phyloP scores from a whole-genome alignment of 2,797 vertebrate species.

The Tragopan temminckii region DNA sequence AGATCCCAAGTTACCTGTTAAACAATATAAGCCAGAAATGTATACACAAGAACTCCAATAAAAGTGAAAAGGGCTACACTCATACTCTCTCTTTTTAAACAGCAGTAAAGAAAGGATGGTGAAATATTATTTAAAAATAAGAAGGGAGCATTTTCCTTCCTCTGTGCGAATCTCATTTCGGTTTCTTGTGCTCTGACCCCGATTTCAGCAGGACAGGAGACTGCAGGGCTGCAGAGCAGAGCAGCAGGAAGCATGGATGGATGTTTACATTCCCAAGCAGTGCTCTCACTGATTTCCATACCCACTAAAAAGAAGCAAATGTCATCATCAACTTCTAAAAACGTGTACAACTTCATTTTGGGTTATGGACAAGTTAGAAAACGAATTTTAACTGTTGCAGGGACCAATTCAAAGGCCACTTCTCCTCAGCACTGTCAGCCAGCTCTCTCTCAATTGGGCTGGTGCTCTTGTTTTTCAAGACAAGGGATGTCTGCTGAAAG shows the following conservation, averaged over 20 bases:
- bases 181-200: not conserved
- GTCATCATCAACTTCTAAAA: not conserved
- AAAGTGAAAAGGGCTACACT: not conserved
- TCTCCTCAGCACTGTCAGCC: not conserved
- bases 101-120: not conserved
- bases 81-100: not conserved
- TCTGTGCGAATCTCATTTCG: not conserved
- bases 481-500: not conserved
- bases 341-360: not conserved
- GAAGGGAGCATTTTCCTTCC: not conserved
- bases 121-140: not conserved
- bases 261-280: conserved; percentile 6
- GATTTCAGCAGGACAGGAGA: not conserved
- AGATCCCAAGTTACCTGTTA: not conserved
- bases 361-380: not conserved
- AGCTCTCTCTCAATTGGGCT: not conserved
- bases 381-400: not conserved
- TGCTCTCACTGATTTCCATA: not conserved
- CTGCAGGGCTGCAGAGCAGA: not conserved
- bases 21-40: not conserved
- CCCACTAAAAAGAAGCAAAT: not conserved
- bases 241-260: not conserved
- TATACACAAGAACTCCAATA: not conserved
- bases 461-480: not conserved
- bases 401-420: not conserved